phyloP scores from a whole-genome alignment of 2,113 vertebrate genomes.

The Tricholaema leucomelas region DNA sequence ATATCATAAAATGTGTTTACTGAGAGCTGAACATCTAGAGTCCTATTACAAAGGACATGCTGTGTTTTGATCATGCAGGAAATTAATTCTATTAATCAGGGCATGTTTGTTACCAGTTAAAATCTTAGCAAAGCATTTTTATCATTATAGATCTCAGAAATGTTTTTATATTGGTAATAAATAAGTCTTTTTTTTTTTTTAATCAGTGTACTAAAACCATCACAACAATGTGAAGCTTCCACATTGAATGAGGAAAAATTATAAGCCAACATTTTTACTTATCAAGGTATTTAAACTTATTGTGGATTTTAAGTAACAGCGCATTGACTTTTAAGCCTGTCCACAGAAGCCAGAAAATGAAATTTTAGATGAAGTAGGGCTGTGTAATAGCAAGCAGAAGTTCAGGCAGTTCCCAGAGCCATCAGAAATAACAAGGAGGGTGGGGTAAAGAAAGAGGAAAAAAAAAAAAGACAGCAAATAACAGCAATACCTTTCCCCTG shows the following conservation, averaged over 20 bases:
- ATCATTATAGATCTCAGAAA: conserved; percentile 18
- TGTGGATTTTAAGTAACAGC: not conserved
- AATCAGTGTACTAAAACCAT: not conserved
- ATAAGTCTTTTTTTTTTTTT: not conserved
- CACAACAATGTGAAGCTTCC: not conserved
- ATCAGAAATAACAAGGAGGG: not conserved
- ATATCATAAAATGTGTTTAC: not conserved
- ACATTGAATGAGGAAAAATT: not conserved
- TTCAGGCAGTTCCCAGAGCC: not conserved
- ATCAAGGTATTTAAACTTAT: not conserved
- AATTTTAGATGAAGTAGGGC: not conserved
- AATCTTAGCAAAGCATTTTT: conserved; percentile 15
- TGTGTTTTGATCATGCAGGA: conserved; percentile 33
- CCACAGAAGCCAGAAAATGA: not conserved
- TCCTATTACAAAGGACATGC: not conserved
- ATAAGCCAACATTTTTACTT: not conserved
- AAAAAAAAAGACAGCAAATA: not conserved
- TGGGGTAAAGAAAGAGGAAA: fast-evolving
- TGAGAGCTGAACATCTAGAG: not conserved
- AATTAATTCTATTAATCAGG: conserved; percentile 45
- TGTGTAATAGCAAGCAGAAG: not conserved
- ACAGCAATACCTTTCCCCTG: not conserved
- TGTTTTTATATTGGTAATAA: conserved; percentile 13
- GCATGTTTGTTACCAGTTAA: conserved; percentile 5
- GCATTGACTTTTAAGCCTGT: not conserved